Percentiles rank a stretch among this genome's conserved stretches.
Conservation (phyloP, 2,797 vertebrate genomes). For the Sebastes oblongus region DNA sequence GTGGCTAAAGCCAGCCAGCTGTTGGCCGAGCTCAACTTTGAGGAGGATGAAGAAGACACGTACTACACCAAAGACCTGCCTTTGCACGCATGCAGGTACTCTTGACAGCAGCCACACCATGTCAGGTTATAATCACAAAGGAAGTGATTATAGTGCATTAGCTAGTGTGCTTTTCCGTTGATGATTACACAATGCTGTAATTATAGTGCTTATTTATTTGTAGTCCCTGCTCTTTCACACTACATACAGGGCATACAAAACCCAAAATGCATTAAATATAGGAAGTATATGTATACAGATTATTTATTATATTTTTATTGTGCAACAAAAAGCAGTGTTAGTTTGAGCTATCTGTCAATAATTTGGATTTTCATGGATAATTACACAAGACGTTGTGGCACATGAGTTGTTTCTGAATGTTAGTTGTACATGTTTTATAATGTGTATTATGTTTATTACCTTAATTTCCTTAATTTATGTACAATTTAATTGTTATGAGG, state of each 20-base stretch:
- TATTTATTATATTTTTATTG: neutral
- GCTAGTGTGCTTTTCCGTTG: no score
- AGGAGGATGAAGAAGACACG: constrained; percentile 95
- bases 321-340: no score
- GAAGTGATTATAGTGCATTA: neutral
- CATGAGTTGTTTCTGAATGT: no score
- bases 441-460: no score
- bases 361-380: no score
- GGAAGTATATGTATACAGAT: no score
- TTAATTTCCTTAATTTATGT: no score
- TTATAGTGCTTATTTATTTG: neutral
- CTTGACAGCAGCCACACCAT: neutral
- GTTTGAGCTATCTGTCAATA: no score
- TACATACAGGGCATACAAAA: neutral
- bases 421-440: no score
- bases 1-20: constrained; percentile 91
- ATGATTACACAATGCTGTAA: neutral
- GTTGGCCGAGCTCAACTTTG: constrained; percentile 93
- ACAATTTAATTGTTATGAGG: no score
- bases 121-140: neutral
- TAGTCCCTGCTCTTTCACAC: neutral
- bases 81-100: constrained; percentile 92
- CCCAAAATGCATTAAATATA: neutral
- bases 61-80: constrained; percentile 97
- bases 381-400: no score